Base-by-base conservation (phyloP, 2,888 invertebrate species). In the Choreutis nemorana region DNA sequence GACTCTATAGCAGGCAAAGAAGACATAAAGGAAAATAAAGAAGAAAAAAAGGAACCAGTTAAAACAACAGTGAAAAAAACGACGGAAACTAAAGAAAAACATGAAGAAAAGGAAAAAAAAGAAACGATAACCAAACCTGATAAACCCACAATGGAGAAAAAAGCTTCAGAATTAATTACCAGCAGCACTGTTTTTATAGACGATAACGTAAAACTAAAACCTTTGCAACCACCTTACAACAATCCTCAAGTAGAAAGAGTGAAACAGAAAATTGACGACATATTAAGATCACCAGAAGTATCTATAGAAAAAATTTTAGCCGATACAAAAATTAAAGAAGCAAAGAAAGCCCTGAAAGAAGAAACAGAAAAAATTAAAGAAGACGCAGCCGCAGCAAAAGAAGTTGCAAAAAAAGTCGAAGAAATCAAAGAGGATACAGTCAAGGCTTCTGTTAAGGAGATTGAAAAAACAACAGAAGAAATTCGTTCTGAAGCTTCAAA, bases 241-340 rank as follows among this genome's bases (percentile, higher is more conserved):
- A 78, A 80, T 29, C 79, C 79, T 12, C 72, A 78, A 53, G 62
- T 80, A 4, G 79, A 78, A 47, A 55, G 70, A 35, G 79, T 65
- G 0, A 73, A 66, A 48, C 72, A 72, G 41, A 79, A 66, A 50
- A 81, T 80, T 33, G 79, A 78, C 22, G 67, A 68, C 10, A 75
- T 80, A 32, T 39, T 80, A 12, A 77, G 72, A 48, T 67, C 72
- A 20, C 77, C 79, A 2, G 75, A 79, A 50, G 72, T 80, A 21
- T 80, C 78, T 0, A 47, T 64, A 21, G 77, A 75, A 50, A 77
- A 73, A 33, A 77, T 81, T 31, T 38, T 75, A 5, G 50, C 65
- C 1, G 37, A 62, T 2, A 33, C 43, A 1, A 8, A 34, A 9
- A 50, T 50, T 3, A 58, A 57, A 39, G 62, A 60, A 35, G 39